Evolutionary conservation across 2,888 invertebrate species (phyloP), one percentile per base, ranked within the genome.

Genomic region (Netelia inedita): DNA sequence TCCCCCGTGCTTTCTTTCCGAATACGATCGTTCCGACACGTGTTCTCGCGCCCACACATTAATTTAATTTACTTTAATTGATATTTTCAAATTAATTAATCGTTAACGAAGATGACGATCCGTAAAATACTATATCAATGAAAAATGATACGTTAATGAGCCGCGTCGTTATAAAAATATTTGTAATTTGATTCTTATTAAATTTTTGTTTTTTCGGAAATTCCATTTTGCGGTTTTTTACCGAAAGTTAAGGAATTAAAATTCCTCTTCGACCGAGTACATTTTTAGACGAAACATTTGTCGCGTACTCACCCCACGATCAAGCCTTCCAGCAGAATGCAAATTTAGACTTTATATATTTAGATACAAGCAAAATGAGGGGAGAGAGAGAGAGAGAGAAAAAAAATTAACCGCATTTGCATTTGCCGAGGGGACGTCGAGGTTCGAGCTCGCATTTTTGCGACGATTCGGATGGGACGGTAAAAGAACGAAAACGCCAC

Each of bases 291-390:
- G 2, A 19, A 65, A 28, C 53, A 53, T 19, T 74, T 50, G 19
- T 28, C 14, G 28, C 19, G n/a, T 19, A 6, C 46, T 16, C 19
- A 65, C 21, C 59, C 69, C 21, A 57, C 28, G 41, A 61, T 50
- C 28, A 28, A 28, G 35, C 19, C 23, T 66, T 69, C 69, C 59
- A 50, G 50, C 66, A 78, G 68, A 71, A 76, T 57, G 69, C 71
- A 50, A 76, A 82, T 82, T 82, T 76, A 72, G 76, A 65, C 21
- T 65, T 63, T 72, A 10, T 84, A 84, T 84, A 80, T 80, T 80
- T 76, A 73, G 76, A 80, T 76, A 61, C 59, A 16, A 68, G 41
- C 41, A 53, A 55, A 76, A 72, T 43, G 21, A 61, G 46, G 55
- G 16, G 16, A n/a, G 61, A 53, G 23, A 53, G 55, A 57, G 41